Evolutionary conservation across 1,140 invertebrate genomes (phyloP).

Genomic region (Aleiodes sp.): DNA sequence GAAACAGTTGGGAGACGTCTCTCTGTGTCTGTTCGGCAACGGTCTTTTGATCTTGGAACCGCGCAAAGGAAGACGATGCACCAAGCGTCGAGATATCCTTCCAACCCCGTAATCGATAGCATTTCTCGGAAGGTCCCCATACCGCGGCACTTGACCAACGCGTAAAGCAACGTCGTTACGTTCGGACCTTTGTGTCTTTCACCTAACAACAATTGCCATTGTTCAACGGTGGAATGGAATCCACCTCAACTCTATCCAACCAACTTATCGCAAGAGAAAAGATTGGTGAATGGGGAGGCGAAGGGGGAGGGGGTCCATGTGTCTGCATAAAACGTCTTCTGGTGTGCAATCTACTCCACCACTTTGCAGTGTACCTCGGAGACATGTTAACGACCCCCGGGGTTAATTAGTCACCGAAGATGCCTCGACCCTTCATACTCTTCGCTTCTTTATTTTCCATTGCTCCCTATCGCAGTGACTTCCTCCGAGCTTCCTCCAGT

Average conservation of each 20-base stretch:
- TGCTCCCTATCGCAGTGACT: not conserved
- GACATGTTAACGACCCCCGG: slow-evolving; percentile 49
- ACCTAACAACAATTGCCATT: slow-evolving; percentile 44
- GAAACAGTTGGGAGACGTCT: not conserved
- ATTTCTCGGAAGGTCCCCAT: not conserved
- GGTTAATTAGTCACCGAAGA: slow-evolving; percentile 52
- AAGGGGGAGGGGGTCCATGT: slow-evolving; percentile 32
- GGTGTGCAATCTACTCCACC: not conserved
- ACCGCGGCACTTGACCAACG: not conserved
- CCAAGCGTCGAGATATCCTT: no score
- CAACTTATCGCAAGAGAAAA: slow-evolving; percentile 17
- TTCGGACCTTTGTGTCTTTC: slow-evolving; percentile 26
- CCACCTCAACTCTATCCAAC: no score
- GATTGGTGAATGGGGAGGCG: no score
- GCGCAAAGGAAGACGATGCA: slow-evolving; percentile 2
- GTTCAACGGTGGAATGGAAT: slow-evolving; percentile 15
- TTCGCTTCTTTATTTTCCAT: not conserved
- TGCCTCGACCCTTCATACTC: slow-evolving; percentile 4
- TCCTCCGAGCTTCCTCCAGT: not conserved
- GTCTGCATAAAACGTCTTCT: slow-evolving; percentile 45
- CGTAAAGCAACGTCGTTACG: slow-evolving; percentile 36
- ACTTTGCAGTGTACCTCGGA: not conserved
- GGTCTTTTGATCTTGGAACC: slow-evolving; percentile 5
- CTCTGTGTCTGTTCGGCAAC: not conserved
- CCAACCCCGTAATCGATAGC: not conserved